A percentile compares a stretch with the other conserved stretches of the same genome.
phyloP scores from a whole-genome alignment of 2,888 invertebrate species.

The Pandemis corylana region DNA sequence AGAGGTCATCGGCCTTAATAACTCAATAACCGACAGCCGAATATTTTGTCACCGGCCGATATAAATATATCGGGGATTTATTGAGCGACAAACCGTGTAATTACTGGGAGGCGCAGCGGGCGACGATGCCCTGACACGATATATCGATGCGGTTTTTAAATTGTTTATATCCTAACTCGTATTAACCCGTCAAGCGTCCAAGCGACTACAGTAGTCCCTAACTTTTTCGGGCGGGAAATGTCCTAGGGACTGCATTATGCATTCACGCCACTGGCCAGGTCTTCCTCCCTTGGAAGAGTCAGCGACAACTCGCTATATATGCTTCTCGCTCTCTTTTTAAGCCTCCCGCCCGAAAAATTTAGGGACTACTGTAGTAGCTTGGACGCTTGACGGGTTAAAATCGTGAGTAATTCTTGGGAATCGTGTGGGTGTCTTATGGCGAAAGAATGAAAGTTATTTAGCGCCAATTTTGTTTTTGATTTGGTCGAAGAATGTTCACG shows the following conservation, averaged over 20 bases:
- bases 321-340: too few species aligned
- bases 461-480: background rate
- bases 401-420: background rate
- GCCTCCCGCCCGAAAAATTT: too few species aligned
- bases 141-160: conserved; percentile 21
- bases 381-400: too few species aligned
- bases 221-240: too few species aligned
- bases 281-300: too few species aligned
- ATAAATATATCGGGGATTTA: conserved; percentile 37
- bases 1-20: conserved; percentile 22
- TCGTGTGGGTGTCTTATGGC: background rate
- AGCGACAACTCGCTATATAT: too few species aligned
- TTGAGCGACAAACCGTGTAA: conserved; percentile 31
- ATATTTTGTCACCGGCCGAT: conserved; percentile 40
- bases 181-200: too few species aligned
- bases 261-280: too few species aligned
- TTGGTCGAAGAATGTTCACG: too few species aligned
- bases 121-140: conserved; percentile 37
- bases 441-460: background rate
- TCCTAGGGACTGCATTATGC: too few species aligned
- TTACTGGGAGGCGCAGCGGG: conserved; percentile 40
- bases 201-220: too few species aligned
- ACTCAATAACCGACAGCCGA: conserved; percentile 26
- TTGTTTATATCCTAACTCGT: conserved; percentile 4
- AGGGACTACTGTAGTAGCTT: too few species aligned